phyloP scores from a whole-genome alignment of 2,797 vertebrate genomes.

The Urosaurus nigricauda region DNA sequence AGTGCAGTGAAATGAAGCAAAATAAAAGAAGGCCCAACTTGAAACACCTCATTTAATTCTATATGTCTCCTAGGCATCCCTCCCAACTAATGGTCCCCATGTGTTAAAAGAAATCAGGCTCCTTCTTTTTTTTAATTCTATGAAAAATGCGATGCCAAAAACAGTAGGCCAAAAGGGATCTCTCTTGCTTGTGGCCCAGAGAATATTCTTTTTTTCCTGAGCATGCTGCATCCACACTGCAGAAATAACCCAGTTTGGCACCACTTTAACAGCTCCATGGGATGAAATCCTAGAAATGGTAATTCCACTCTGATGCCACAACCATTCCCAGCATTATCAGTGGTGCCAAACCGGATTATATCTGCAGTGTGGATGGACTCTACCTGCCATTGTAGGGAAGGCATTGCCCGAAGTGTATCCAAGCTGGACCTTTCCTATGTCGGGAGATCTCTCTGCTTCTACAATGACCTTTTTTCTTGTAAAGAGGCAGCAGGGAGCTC shows the following conservation, averaged over 20 bases:
- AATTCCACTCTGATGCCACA: too few relatives aligned
- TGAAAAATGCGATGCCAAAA: neutral
- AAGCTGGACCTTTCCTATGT: slow-evolving; percentile 37
- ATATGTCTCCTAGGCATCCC: too few relatives aligned
- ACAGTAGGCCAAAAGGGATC: slow-evolving; percentile 48
- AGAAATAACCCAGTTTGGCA: too few relatives aligned
- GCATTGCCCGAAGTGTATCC: neutral
- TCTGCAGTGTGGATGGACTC: too few relatives aligned
- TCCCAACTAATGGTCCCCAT: neutral
- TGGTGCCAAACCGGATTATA: too few relatives aligned
- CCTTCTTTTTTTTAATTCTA: neutral
- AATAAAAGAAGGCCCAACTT: neutral
- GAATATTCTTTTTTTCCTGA: neutral
- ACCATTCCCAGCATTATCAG: too few relatives aligned
- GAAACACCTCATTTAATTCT: too few relatives aligned
- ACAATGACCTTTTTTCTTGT: slow-evolving; percentile 50
- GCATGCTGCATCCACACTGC: neutral
- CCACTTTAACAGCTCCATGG: too few relatives aligned
- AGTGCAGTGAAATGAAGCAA: neutral
- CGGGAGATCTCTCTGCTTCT: neutral
- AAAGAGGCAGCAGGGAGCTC: slow-evolving; percentile 7
- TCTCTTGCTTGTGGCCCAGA: slow-evolving; percentile 16
- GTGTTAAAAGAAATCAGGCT: slow-evolving; percentile 34
- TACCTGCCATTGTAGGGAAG: slow-evolving; percentile 23
- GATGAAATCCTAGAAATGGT: too few relatives aligned